Evolutionary conservation across 1,140 invertebrate species (phyloP).

Genomic region (Pseudomyrmex dendroicus): DNA sequence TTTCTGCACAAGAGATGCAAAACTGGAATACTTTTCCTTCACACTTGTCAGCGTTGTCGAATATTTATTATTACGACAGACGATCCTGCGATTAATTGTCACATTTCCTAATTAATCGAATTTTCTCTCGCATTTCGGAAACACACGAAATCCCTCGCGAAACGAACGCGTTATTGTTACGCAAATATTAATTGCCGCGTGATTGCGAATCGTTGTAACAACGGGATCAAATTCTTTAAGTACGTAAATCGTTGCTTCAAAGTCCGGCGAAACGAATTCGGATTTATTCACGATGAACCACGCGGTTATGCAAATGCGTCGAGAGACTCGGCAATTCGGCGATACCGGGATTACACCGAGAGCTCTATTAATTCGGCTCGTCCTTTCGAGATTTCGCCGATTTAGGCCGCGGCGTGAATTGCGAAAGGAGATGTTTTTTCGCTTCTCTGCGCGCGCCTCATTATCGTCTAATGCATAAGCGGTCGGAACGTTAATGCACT

Average conservation of each 20-base stretch:
- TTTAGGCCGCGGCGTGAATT: neutral
- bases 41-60: too few relatives aligned
- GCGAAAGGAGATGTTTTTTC: constrained; percentile 21
- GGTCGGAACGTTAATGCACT: constrained; percentile 62
- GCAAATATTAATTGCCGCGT: too few relatives aligned
- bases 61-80: too few relatives aligned
- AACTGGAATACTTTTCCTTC: too few relatives aligned
- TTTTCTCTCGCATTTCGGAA: too few relatives aligned
- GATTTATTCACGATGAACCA: neutral
- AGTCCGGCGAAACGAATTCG: neutral
- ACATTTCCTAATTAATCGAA: too few relatives aligned
- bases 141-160: too few relatives aligned
- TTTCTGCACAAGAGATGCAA: neutral
- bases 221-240: too few relatives aligned
- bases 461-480: constrained; percentile 70
- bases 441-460: constrained; percentile 47
- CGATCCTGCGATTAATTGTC: too few relatives aligned
- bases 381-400: constrained; percentile 9
- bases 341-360: neutral
- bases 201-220: too few relatives aligned
- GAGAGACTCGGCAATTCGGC: neutral
- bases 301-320: neutral
- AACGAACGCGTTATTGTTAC: too few relatives aligned
- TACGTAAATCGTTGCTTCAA: neutral
- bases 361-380: constrained; percentile 18